phyloP scores from a whole-genome alignment of 2,888 invertebrate species.

The Megastigmus dorsalis region DNA sequence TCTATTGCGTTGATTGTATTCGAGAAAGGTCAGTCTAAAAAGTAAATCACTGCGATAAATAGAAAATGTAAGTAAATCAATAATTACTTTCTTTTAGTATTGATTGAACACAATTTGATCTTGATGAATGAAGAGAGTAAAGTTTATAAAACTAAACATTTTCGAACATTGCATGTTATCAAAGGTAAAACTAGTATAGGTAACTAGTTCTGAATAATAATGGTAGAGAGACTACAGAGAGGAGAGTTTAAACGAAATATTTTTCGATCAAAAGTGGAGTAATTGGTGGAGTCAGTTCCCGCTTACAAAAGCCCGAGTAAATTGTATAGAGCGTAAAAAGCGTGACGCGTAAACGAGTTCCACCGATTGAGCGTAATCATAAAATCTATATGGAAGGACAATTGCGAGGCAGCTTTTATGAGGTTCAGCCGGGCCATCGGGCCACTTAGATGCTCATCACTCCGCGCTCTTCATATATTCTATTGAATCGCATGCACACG shows the following conservation, averaged over 20 bases:
- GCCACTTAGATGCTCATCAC: slow-evolving; percentile 32
- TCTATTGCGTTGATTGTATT: too few relatives aligned
- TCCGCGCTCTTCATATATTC: slow-evolving; percentile 9
- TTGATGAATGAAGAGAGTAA: too few relatives aligned
- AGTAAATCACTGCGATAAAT: too few relatives aligned
- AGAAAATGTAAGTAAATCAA: too few relatives aligned
- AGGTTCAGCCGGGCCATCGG: slow-evolving; percentile 3
- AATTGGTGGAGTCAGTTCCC: slow-evolving; percentile 22
- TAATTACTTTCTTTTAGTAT: too few relatives aligned
- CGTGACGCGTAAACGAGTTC: slow-evolving; percentile 42
- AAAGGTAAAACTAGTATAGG: neutral
- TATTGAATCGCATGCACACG: neutral
- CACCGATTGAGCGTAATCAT: slow-evolving; percentile 28
- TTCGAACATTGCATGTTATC: too few relatives aligned
- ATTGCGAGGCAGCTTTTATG: slow-evolving; percentile 38
- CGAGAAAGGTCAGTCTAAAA: too few relatives aligned
- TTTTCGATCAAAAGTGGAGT: slow-evolving; percentile 15
- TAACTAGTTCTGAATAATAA: too few relatives aligned
- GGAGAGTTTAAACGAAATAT: slow-evolving; percentile 8
- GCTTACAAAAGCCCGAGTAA: slow-evolving; percentile 42
- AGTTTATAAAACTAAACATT: too few relatives aligned
- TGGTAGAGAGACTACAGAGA: too few relatives aligned
- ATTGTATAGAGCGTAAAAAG: slow-evolving; percentile 39
- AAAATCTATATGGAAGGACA: slow-evolving; percentile 39
- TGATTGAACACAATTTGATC: too few relatives aligned